phyloP scores from a whole-genome alignment of 2,113 vertebrate genomes.

The Pseudolaguvia tuberculata region DNA sequence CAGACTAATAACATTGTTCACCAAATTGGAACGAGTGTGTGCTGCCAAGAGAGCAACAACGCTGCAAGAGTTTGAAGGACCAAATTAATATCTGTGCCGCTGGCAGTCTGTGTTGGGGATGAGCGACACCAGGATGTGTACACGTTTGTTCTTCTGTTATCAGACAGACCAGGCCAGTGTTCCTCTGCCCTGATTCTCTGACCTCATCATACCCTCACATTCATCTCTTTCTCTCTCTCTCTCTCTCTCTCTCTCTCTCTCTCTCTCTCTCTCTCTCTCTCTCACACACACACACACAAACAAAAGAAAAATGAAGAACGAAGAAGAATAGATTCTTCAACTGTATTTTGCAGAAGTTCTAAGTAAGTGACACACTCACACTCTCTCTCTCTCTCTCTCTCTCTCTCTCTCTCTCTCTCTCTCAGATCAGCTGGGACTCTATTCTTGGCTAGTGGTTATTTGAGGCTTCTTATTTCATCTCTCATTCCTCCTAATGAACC shows the following conservation, averaged over 20 bases:
- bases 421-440: slow-evolving; percentile 25
- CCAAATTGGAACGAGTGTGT: slow-evolving; percentile 53
- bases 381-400: no score
- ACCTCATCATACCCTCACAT: slow-evolving; percentile 58
- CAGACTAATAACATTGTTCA: slow-evolving; percentile 50
- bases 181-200: slow-evolving; percentile 55
- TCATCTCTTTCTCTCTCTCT: slow-evolving; percentile 60
- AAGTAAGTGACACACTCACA: neutral
- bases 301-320: neutral
- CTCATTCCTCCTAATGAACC: slow-evolving; percentile 49
- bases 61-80: slow-evolving; percentile 44
- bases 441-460: slow-evolving; percentile 37
- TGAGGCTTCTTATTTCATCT: slow-evolving; percentile 48
- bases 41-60: slow-evolving; percentile 36
- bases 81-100: slow-evolving; percentile 54
- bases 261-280: slow-evolving; percentile 1
- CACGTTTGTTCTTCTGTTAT: slow-evolving; percentile 45
- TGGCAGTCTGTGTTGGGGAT: slow-evolving; percentile 39
- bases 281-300: neutral
- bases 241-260: slow-evolving; percentile 21
- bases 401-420: no score
- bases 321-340: neutral
- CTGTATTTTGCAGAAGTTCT: neutral
- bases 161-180: slow-evolving; percentile 51
- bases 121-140: slow-evolving; percentile 24